A percentile compares a stretch with the other conserved stretches of the same genome.
These are phyloP conservation scores for Amblyopsis hoosieri DNA, from an alignment of 2,797 vertebrate species.

Conservation along the genomic window DNA sequence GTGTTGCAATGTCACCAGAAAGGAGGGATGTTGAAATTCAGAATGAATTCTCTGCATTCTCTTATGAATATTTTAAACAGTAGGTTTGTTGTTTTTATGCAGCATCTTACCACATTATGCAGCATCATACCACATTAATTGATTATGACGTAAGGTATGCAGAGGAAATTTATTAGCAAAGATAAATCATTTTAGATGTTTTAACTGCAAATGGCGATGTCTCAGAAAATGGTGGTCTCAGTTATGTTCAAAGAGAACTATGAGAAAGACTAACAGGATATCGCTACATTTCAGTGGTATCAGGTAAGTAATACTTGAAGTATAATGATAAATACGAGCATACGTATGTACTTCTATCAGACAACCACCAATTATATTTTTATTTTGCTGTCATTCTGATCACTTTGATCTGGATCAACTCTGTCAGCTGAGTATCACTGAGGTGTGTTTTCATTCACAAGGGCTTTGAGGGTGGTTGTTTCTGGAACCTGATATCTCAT, in stretches of 20 bases:
- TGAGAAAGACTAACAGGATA: too few relatives aligned
- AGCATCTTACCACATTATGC: not conserved
- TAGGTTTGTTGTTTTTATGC: not conserved
- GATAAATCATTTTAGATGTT: not conserved
- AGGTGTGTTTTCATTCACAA: slow-evolving; percentile 54
- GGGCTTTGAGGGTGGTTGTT: slow-evolving; percentile 45
- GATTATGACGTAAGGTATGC: not conserved
- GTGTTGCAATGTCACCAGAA: slow-evolving; percentile 3
- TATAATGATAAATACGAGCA: too few relatives aligned
- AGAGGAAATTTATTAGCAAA: slow-evolving; percentile 10
- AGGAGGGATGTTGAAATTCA: not conserved
- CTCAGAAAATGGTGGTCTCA: too few relatives aligned
- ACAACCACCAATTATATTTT: too few relatives aligned
- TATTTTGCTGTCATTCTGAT: slow-evolving; percentile 2
- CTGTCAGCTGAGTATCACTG: slow-evolving; percentile 41
- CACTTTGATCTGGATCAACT: slow-evolving; percentile 35
- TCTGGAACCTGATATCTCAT: slow-evolving; percentile 72
- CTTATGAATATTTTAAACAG: not conserved
- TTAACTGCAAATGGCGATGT: too few relatives aligned
- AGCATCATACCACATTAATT: not conserved
- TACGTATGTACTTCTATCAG: too few relatives aligned
- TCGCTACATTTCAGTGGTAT: too few relatives aligned
- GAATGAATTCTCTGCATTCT: not conserved
- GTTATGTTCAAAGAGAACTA: too few relatives aligned
- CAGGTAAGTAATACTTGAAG: too few relatives aligned